Evolutionary conservation across 1,140 invertebrate genomes (phyloP), one percentile per base, ranked within the genome.

Genomic region (Macrosteles quadrilineatus): DNA sequence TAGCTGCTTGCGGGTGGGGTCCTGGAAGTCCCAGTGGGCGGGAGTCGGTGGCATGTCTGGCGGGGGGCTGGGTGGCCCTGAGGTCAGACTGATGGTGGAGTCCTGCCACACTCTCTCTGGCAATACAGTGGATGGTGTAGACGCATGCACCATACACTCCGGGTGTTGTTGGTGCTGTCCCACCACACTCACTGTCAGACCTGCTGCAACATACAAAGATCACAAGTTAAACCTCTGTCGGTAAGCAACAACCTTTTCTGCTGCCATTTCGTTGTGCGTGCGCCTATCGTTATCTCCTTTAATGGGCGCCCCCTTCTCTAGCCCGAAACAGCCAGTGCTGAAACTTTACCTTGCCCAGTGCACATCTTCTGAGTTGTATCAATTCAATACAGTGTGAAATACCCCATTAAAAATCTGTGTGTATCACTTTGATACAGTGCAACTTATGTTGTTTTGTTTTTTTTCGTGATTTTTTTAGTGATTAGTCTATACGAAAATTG

Each of bases 11-110:
- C 89, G 85, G 68, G 89, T 89, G 72, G 93, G 88, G 83, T 98
- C 95, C 55, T 88, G 84, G 81, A 96, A 96, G 77, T 94, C 93
- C 90, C 94, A 96, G 11, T 88, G 87, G 32, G 87, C 88, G 77
- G 71, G 73, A 63, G 72, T 14, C 2, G 30, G 59, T n/a, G 47
- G 68, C 64, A 6, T 27, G 50, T 77, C 59, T 71, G 73, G 78
- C 53, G 70, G 69, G 69, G 77, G 75, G 31, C 75, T 45, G 23
- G 68, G 57, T 27, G 72, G 67, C 67, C 63, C 72, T 73, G 68
- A 67, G 73, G 21, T 76, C 75, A 73, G 73, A 69, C 19, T 77
- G 76, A 62, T 77, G 75, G 64, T 71, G 23, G 69, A 88, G 78
- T 94, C 91, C 77, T 93, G 91, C 88, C 90, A 91, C 19, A 89